Conservation (phyloP, 2,113 vertebrate genomes). For the Callorhinus ursinus region DNA sequence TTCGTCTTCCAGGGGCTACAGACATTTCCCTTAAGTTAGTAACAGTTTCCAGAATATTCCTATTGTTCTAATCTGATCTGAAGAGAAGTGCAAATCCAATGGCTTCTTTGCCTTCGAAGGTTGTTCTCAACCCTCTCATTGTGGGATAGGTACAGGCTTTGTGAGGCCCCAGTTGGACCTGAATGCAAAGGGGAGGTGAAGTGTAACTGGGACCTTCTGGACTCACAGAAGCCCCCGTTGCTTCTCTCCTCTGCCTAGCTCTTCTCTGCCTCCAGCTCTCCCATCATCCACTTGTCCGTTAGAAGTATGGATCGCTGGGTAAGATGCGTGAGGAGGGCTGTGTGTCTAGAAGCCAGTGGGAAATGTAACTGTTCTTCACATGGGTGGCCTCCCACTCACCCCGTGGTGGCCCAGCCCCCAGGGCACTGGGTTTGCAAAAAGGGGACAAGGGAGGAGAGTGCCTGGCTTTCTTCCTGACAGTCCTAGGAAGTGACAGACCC, state of each 20-base stretch:
- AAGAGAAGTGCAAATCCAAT: slow-evolving; percentile 33
- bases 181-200: neutral
- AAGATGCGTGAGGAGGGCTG: neutral
- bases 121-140: slow-evolving; percentile 19
- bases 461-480: neutral
- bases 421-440: neutral
- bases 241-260: neutral
- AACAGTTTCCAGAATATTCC: slow-evolving; percentile 26
- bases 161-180: neutral
- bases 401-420: neutral
- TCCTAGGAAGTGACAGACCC: neutral
- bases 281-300: neutral
- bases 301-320: neutral
- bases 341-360: neutral
- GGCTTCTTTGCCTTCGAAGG: neutral
- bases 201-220: neutral
- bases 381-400: neutral
- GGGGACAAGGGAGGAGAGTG: neutral
- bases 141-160: slow-evolving; percentile 5
- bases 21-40: neutral
- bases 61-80: neutral
- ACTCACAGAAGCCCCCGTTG: neutral
- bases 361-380: neutral
- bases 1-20: neutral
- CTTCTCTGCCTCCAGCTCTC: neutral